Percentiles rank a stretch among this genome's conserved stretches.
These are phyloP conservation scores for Cepaea nemoralis DNA, from an alignment of 1,140 invertebrate species.

Conservation along the genomic window DNA sequence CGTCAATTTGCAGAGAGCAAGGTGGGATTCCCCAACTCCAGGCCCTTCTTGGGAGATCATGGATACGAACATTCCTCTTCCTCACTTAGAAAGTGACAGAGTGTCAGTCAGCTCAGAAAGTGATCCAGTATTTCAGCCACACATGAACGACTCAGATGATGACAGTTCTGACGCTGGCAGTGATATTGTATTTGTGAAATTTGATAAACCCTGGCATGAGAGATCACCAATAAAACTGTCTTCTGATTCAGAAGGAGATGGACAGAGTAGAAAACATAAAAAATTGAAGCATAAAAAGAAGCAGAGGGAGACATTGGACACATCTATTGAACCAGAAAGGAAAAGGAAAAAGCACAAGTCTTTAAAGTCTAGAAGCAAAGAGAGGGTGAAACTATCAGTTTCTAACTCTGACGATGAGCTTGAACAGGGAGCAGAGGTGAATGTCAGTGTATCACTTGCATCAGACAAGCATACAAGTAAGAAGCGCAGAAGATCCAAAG, in stretches of 20 bases:
- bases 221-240: slow-evolving; percentile 74
- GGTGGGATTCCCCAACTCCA: slow-evolving; percentile 64
- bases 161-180: slow-evolving; percentile 48
- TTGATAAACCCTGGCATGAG: slow-evolving; percentile 74
- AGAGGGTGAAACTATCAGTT: background rate
- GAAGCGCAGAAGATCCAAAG: slow-evolving; percentile 32
- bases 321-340: background rate
- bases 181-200: slow-evolving; percentile 71
- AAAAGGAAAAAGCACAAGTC: slow-evolving; percentile 1
- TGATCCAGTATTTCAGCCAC: slow-evolving; percentile 31
- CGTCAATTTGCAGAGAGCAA: slow-evolving; percentile 27
- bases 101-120: slow-evolving; percentile 44
- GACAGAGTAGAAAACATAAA: slow-evolving; percentile 36
- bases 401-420: slow-evolving; percentile 13
- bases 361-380: slow-evolving; percentile 22
- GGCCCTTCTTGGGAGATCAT: slow-evolving; percentile 43
- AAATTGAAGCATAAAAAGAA: slow-evolving; percentile 42
- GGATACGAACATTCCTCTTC: background rate
- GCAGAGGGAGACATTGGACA: slow-evolving; percentile 4
- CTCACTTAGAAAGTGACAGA: background rate
- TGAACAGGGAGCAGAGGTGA: slow-evolving; percentile 11
- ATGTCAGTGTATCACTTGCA: background rate
- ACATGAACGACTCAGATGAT: slow-evolving; percentile 52
- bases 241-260: slow-evolving; percentile 63
- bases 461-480: slow-evolving; percentile 22